phyloP scores from a whole-genome alignment of 2,113 vertebrate species.

The Mandrillus leucophaeus region DNA sequence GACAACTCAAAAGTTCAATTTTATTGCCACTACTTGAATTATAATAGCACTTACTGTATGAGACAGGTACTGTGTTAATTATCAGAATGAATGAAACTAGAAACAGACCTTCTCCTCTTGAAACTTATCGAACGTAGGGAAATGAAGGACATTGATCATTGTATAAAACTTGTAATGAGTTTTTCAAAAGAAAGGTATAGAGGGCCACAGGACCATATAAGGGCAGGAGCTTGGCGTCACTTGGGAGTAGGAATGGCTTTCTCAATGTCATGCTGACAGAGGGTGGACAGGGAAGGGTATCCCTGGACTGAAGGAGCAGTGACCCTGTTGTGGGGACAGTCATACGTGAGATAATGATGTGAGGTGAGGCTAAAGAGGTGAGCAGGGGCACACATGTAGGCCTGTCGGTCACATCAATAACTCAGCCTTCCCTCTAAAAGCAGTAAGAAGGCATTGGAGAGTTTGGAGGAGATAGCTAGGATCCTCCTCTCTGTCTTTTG shows the following conservation, averaged over 20 bases:
- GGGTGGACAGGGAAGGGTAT: not conserved
- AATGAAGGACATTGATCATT: too few species aligned
- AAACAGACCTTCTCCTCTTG: not conserved
- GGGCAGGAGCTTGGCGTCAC: not conserved
- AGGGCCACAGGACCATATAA: too few species aligned
- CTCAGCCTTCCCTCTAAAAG: not conserved
- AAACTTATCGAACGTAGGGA: not conserved
- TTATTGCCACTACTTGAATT: too few species aligned
- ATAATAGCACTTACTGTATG: not conserved
- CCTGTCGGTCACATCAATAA: too few species aligned
- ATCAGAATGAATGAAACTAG: not conserved
- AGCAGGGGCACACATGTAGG: rapidly evolving
- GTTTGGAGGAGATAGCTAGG: not conserved
- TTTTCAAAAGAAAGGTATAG: not conserved
- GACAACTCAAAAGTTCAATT: not conserved
- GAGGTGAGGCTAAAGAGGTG: not conserved
- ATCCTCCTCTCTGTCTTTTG: not conserved
- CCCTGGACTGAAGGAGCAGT: not conserved
- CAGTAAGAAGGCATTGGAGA: not conserved
- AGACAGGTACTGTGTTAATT: not conserved
- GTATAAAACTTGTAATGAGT: not conserved
- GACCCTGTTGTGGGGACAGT: not conserved
- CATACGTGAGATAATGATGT: not conserved
- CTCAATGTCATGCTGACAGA: not conserved
- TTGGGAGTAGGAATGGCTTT: not conserved